Conservation (phyloP, 2,113 vertebrate genomes). For the Gopherus flavomarginatus region DNA sequence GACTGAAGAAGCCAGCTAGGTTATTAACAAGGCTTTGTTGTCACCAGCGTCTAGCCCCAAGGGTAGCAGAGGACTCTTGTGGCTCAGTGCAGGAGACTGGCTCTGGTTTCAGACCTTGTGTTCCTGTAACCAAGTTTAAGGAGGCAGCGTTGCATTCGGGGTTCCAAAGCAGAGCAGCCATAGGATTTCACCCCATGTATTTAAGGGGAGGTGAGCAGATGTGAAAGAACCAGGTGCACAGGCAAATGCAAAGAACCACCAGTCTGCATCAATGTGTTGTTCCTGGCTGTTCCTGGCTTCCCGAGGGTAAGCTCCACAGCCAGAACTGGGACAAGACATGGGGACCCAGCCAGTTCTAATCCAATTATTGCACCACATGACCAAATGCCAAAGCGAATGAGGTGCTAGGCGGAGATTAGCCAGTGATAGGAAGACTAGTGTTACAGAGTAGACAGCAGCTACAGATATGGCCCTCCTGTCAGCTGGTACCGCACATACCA, state of each 20-base stretch:
- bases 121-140: background rate
- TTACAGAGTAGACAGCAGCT: accelerated
- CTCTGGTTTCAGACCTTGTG: background rate
- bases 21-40: accelerated
- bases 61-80: background rate
- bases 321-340: background rate
- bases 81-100: background rate
- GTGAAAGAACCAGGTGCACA: background rate
- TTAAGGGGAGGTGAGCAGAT: background rate
- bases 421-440: accelerated
- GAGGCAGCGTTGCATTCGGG: background rate
- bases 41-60: accelerated
- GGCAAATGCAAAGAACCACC: too few species aligned
- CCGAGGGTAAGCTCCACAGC: background rate
- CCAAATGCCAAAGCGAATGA: background rate
- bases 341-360: background rate
- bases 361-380: background rate
- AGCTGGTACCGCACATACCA: accelerated
- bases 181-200: background rate
- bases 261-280: background rate
- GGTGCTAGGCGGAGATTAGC: accelerated
- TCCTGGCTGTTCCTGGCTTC: background rate
- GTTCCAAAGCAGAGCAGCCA: background rate
- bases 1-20: background rate
- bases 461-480: accelerated